phyloP scores from a whole-genome alignment of 2,888 invertebrate genomes.

The Stegophylla sp. region DNA sequence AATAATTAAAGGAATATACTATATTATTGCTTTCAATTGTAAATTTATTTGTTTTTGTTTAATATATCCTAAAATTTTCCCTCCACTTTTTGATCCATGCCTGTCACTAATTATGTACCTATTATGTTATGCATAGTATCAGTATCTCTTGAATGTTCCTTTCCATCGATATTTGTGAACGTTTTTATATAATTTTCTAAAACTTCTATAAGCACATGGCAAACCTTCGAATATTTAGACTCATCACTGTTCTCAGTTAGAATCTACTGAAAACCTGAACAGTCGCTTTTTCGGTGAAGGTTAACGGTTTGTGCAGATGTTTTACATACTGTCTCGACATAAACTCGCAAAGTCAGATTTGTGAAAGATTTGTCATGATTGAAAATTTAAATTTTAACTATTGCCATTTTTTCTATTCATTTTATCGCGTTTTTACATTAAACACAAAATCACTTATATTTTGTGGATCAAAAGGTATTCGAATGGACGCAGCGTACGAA shows the following conservation, averaged over 20 bases:
- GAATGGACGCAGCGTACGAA: constrained; percentile 70
- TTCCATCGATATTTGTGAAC: neutral
- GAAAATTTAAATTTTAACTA: neutral
- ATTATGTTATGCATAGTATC: neutral
- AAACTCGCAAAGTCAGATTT: neutral
- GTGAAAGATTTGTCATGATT: neutral
- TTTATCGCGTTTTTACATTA: neutral
- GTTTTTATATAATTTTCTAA: neutral
- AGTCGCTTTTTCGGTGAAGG: neutral
- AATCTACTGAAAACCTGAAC: neutral
- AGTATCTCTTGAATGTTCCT: neutral
- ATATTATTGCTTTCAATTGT: too few relatives aligned
- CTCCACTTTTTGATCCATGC: too few relatives aligned
- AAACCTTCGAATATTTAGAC: neutral
- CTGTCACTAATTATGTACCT: neutral
- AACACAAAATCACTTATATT: neutral
- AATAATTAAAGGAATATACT: too few relatives aligned
- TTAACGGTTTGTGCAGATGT: too few relatives aligned
- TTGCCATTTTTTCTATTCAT: neutral
- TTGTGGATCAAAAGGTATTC: constrained; percentile 67
- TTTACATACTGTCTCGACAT: too few relatives aligned
- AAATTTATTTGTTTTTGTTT: too few relatives aligned
- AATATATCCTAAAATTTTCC: too few relatives aligned
- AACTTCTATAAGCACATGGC: neutral
- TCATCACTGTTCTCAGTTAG: neutral